Conservation (phyloP, 2,888 invertebrate genomes). For the Pyrgus malvae region DNA sequence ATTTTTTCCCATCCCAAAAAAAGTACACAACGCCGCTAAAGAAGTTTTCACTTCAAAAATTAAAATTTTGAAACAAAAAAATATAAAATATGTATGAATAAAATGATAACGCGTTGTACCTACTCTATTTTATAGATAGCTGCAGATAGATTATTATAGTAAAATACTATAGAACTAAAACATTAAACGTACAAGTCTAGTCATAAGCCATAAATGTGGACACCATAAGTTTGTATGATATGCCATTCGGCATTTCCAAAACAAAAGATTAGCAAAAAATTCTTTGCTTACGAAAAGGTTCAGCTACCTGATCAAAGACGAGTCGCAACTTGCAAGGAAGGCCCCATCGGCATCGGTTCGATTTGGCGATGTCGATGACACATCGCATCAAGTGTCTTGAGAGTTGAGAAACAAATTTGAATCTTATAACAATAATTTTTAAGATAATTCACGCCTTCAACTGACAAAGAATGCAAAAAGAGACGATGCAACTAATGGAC, state of each 20-base stretch:
- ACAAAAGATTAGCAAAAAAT: conserved; percentile 64
- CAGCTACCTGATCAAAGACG: conserved; percentile 64
- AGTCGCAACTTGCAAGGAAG: conserved; percentile 45
- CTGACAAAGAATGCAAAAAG: too few species aligned
- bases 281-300: conserved; percentile 54
- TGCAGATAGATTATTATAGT: too few species aligned
- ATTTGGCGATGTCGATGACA: conserved; percentile 58
- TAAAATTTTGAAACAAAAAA: too few species aligned
- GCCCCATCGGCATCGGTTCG: conserved; percentile 42
- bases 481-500: too few species aligned
- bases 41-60: too few species aligned
- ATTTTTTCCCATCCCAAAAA: too few species aligned
- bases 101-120: too few species aligned
- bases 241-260: conserved; percentile 48
- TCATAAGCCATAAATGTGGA: conserved; percentile 34
- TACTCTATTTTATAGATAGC: too few species aligned
- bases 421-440: neutral
- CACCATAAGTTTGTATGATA: conserved; percentile 46
- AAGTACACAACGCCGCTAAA: too few species aligned
- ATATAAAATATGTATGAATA: too few species aligned
- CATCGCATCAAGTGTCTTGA: conserved; percentile 45
- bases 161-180: too few species aligned
- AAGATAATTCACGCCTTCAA: neutral
- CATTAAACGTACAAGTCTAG: neutral
- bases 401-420: conserved; percentile 5